Base-by-base conservation (phyloP, 2,113 vertebrate species). In the Poecile atricapillus region DNA sequence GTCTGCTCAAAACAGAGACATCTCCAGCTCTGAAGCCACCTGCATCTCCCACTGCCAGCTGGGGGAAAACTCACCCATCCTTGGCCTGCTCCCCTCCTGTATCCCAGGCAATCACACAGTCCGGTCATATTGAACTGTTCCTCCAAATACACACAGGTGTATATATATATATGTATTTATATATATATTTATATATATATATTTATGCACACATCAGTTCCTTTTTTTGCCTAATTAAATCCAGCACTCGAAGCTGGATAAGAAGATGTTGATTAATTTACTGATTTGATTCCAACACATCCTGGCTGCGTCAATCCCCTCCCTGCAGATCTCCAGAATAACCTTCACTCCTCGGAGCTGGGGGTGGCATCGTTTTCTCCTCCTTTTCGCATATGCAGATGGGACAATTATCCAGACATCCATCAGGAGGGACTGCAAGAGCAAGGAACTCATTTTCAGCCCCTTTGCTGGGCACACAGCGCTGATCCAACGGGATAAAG, bases 201-300 rank as follows among this genome's bases (percentile, higher is more conserved):
- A 52, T 86, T 68, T 37, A 56, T 6, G 41, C 55, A 73, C 39
- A 22, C 62, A 68, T 37, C 83, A 82, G 47, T 53, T 77, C 24
- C 35, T 33, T 41, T 82, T 28, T 18, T 37, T 24, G 7, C 28
- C 27, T 75, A 60, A 90, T 94, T 93, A 96, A 87, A 80, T 9
- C 81, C 55, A 89, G 60, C 74, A 71, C 69, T 28, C 58, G 2
- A 68, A 0, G 5, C 67, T 52, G 71, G 62, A 18, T 60, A 94
- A 87, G 35, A 30, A 96, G 94, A 65, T 28, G 88, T 46, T 95
- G 94, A 96, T 95, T 94, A 94, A 95, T 93, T 65, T 62, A 52
- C 84, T 95, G 93, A 96, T 89, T 87, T 79, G 87, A 94, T 94
- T 88, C 81, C 90, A 74, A 39, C 47, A 50, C 53, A 62, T 64